Evolutionary conservation across 1,140 invertebrate species (phyloP), one percentile per base, ranked within the genome.

Genomic region (Himalopsyche phryganea): DNA sequence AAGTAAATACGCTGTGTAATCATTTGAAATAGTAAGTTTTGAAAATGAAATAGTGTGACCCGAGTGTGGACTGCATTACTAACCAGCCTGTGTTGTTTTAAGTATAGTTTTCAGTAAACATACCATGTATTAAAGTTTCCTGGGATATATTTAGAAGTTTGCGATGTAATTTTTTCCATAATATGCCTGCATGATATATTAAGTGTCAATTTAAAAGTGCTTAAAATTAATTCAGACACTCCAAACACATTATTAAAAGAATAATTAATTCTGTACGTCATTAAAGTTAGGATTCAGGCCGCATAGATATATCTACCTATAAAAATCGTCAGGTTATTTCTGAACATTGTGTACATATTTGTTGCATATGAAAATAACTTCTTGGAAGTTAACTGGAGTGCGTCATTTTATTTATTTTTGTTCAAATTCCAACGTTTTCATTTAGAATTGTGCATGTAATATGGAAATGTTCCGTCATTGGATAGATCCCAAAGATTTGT

Each of bases 11-110:
- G 19, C 44, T 15, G 52, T 15, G 42, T 55, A 18, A 47, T 11
- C 13, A 17, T 15, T 44, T 19, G 32, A 47, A 55, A 55, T 40
- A 47, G 52, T 55, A 55, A 55, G 52, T 55, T 23, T 10, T 10
- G n/a, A 14, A 33, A 14, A 20, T 46, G 10, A 38, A 19, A 54
- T 28, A 35, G 14, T 15, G 28, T 18, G 42, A 38, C 38, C 14
- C 6, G 18, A 46, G 15, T 40, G 23, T 55, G 52, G 42, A 55
- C 46, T 40, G 33, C 20, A 14, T 20, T 55, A 55, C 35, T 55
- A 55, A 55, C 52, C 15, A 19, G 13, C 33, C 14, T 19, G 44
- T 14, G 23, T 18, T 7, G n/a, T 15, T 40, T 47, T 9, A 13
- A 18, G 45, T 15, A 9, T 9, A 42, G n/a, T 42, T 1, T 20